Conservation (phyloP, 2,797 vertebrate species). For the Cossypha dichroa region DNA sequence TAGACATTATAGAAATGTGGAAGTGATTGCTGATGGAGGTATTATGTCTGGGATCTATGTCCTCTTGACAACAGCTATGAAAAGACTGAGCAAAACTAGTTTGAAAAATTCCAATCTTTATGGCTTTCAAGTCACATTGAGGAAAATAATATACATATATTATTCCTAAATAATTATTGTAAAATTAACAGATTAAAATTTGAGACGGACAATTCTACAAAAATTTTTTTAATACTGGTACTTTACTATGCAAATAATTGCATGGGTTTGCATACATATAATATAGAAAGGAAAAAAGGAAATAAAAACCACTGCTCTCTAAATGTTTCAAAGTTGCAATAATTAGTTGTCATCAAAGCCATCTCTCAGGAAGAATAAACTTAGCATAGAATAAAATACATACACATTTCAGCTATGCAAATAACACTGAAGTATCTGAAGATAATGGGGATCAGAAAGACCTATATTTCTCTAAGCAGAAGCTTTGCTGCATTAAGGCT, state of each 20-base stretch:
- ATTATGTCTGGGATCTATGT: background rate
- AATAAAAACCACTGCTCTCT: conserved; percentile 39
- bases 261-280: background rate
- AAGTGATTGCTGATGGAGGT: background rate
- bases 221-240: background rate
- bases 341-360: conserved; percentile 57
- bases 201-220: background rate
- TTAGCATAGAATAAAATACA: conserved; percentile 18
- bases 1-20: background rate
- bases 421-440: background rate
- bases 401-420: conserved; percentile 23
- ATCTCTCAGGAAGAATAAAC: conserved; percentile 39
- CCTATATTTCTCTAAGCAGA: background rate
- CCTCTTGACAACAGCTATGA: background rate
- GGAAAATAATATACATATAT: background rate
- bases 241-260: background rate
- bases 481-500: background rate
- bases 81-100: background rate
- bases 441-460: conserved; percentile 4
- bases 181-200: background rate
- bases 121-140: background rate
- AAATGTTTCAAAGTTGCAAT: conserved; percentile 55
- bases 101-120: background rate
- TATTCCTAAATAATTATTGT: background rate
- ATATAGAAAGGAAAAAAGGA: conserved; percentile 11